A percentile compares a stretch with the other conserved stretches of the same genome.
Conservation (phyloP, 2,888 invertebrate species). For the Himalopsyche tibetana region DNA sequence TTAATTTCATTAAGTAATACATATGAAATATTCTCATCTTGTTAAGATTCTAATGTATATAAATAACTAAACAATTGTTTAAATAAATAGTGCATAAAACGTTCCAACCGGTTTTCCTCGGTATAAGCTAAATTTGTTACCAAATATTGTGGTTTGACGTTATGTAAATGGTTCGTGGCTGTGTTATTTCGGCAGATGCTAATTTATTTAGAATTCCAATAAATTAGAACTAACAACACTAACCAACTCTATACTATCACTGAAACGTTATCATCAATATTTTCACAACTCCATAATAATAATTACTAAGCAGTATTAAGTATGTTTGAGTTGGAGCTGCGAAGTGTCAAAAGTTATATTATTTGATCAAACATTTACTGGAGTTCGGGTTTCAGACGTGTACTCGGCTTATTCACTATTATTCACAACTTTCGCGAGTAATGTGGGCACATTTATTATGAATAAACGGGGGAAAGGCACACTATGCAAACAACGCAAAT, state of each 20-base stretch:
- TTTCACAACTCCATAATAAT: slow-evolving; percentile 23
- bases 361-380: slow-evolving; percentile 36
- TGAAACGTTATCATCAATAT: slow-evolving; percentile 6
- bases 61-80: too few species aligned
- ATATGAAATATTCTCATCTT: too few species aligned
- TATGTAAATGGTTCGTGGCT: too few species aligned
- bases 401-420: slow-evolving; percentile 24
- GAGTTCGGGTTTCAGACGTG: slow-evolving; percentile 30
- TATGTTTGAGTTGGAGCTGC: slow-evolving; percentile 7
- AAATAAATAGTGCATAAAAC: too few species aligned
- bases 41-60: too few species aligned
- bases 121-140: too few species aligned
- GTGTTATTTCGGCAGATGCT: too few species aligned
- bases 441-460: neutral
- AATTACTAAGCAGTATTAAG: neutral
- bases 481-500: slow-evolving; percentile 3
- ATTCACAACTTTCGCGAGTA: slow-evolving; percentile 13
- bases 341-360: slow-evolving; percentile 37
- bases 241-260: neutral
- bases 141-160: too few species aligned
- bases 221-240: too few species aligned
- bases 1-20: too few species aligned
- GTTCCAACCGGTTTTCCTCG: too few species aligned
- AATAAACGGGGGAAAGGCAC: neutral
- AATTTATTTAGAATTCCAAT: too few species aligned